Evolutionary conservation across 2,797 vertebrate species (phyloP).

Genomic region (Macropus fuliginosus): DNA sequence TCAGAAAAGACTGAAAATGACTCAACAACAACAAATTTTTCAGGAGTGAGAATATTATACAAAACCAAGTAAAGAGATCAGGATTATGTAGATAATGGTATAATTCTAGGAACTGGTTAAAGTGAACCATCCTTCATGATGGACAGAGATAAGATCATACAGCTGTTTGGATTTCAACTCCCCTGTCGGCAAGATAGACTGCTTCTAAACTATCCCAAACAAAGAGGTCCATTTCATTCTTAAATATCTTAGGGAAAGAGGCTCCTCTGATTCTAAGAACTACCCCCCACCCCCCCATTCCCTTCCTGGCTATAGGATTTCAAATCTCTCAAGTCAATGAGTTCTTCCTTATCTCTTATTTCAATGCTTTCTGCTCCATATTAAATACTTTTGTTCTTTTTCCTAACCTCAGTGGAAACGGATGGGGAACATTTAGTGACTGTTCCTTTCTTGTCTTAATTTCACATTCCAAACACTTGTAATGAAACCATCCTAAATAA

Average conservation of each 20-base stretch:
- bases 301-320: neutral
- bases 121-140: neutral
- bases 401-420: neutral
- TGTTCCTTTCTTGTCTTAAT: neutral
- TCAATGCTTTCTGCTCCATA: neutral
- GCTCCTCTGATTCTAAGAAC: neutral
- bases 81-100: neutral
- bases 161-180: neutral
- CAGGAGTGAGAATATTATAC: neutral
- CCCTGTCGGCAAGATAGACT: neutral
- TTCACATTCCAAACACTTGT: neutral
- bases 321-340: neutral
- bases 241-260: neutral
- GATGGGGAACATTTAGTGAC: neutral
- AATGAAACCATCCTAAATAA: neutral
- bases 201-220: neutral
- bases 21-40: neutral
- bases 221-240: neutral
- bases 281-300: too few species aligned
- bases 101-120: neutral
- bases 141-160: neutral
- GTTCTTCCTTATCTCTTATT: neutral
- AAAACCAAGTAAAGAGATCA: neutral
- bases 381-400: neutral
- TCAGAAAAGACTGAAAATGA: neutral